Evolutionary conservation across 2,113 vertebrate species (phyloP), one percentile per base, ranked within the genome.

Genomic region (Natator depressus): DNA sequence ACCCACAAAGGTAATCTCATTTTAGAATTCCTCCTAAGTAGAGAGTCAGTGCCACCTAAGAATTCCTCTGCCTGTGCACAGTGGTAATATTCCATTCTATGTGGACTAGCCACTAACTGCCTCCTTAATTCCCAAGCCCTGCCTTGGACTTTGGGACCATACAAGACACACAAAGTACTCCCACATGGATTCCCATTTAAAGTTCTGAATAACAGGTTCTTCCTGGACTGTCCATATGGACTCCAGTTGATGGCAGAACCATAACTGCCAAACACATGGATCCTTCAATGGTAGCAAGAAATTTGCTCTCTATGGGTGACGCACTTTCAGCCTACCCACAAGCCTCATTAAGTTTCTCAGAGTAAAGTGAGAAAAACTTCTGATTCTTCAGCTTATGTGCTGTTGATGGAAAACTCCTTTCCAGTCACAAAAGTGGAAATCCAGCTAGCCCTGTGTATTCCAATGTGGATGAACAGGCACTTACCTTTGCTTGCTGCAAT

Each of bases 181-280:
- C 80, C 81, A 46, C 55, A 53, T 3, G 35, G 1, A 65, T 89
- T 2, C 35, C 62, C 84, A 1, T 22, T 81, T 82, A 54, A 49
- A 6, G 0, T 55, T 10, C 16, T 90, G 38, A 75, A 50, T 13
- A 62, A 20, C 1, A 84, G 81, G 5, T 53, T 88, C 57, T 82
- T 82, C 10, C 42, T 82, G 82, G 8, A n/a, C 65, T 17, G 1
- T n/a, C 16, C 29, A 84, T 75, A 5, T 62, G 62, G 82, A 89
- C 86, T 54, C 11, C 8, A 59, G 19, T 47, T 57, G 25, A 13
- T 46, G 29, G 49, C 51, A 50, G 59, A 14, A 35, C 0, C 80
- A 3, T 17, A 51, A 10, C 47, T 80, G 5, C 17, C 53, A 84
- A 9, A 46, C 0, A 49, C 1, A 46, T 6, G 11, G 25, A 1